phyloP scores from a whole-genome alignment of 2,113 vertebrate species.

The Ptilorrhoa leucosticta region DNA sequence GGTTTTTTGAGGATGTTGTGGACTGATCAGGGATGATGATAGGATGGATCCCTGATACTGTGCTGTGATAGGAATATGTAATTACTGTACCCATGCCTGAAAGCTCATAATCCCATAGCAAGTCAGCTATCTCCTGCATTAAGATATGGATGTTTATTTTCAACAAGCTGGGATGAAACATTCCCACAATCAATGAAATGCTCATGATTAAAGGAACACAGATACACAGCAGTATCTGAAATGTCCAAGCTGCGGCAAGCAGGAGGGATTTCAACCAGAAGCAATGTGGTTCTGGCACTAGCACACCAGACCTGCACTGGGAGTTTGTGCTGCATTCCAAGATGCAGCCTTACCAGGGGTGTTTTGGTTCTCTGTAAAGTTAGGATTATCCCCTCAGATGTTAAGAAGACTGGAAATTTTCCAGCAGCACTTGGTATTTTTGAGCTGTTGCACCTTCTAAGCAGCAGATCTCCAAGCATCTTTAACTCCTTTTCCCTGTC shows the following conservation, averaged over 20 bases:
- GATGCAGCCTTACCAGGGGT: neutral
- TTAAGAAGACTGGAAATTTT: neutral
- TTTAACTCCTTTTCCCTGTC: neutral
- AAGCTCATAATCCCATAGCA: neutral
- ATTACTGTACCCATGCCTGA: neutral
- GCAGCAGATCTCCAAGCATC: neutral
- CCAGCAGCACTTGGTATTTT: neutral
- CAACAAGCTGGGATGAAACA: neutral
- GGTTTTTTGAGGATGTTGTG: neutral
- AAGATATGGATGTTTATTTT: neutral
- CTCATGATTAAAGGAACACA: neutral
- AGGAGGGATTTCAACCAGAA: neutral
- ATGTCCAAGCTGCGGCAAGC: neutral
- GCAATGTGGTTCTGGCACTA: neutral
- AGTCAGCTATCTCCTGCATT: neutral
- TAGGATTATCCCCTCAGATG: neutral
- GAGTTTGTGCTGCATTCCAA: neutral
- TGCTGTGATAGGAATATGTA: neutral
- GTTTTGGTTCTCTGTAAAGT: neutral
- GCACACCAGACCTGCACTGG: neutral
- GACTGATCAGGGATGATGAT: neutral
- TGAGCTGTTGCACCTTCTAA: neutral
- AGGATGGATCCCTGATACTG: neutral
- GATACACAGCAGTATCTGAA: neutral
- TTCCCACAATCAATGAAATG: neutral